Base-by-base conservation (phyloP, 2,888 invertebrate species). In the Cantharis nigra region DNA sequence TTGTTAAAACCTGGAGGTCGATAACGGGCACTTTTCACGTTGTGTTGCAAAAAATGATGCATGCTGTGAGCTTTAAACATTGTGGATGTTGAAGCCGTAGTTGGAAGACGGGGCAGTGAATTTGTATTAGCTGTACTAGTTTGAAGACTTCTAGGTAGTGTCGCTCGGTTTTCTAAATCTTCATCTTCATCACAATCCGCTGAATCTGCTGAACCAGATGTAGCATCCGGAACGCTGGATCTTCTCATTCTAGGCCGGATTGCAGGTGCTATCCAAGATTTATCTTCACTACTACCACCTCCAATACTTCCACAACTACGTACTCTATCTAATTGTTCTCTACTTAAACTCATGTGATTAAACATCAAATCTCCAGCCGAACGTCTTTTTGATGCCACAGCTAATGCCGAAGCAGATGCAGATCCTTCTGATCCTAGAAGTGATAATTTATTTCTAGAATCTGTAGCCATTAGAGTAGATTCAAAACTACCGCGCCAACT, bases 401-500 rank as follows among this genome's bases (percentile, higher is more conserved):
- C 92, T 82, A 92, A 89, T 69, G 93, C 93, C 80, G 91, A 91
- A 70, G 91, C 91, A 78, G 92, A 91, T 75, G 93, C 93, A 33
- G 92, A 92, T 16, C 88, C 89, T 83, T 93, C 93, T 75, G 92
- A 91, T 28, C 92, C 92, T 30, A 93, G 86, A 69, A 93, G 87
- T 67, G 92, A 92, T 76, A 96, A 88, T 83, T 94, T 95, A 63
- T 94, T 96, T 82, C 96, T 91, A 9, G 96, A 96, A 87, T 97
- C 96, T 2, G 96, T 95, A 11, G 96, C 96, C 89, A 96, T 91
- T 76, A 97, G 89, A 64, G 97, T 96, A n/a, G 96, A 96, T 87
- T 97, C 97, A 88, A 97, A 97, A 89, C 96, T 96, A 82, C 97
- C 97, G 79, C 96, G 92, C 97, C 97, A 97, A 85, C 96, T 96